These are phyloP conservation scores for Agrotis ipsilon DNA, from an alignment of 2,888 invertebrate species.

Conservation along the genomic window DNA sequence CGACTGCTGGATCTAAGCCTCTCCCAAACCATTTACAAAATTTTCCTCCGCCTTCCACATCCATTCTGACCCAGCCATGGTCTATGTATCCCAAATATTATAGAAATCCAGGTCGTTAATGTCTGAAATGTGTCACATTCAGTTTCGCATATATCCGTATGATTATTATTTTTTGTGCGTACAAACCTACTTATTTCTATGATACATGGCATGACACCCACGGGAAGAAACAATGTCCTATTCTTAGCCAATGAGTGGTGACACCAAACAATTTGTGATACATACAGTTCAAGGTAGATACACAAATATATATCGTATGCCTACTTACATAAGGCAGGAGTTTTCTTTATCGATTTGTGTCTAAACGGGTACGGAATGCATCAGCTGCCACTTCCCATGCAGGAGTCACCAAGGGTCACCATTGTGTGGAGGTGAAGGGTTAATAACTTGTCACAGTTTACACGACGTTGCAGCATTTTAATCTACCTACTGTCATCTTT, in stretches of 20 bases:
- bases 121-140: not conserved
- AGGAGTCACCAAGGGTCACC: constrained; percentile 39
- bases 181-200: constrained; percentile 15
- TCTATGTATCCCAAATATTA: too few relatives aligned
- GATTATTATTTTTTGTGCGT: not conserved
- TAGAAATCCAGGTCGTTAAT: too few relatives aligned
- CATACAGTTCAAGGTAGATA: constrained; percentile 40
- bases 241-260: constrained; percentile 50
- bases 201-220: constrained; percentile 42
- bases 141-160: not conserved
- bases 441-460: constrained; percentile 54
- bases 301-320: constrained; percentile 2
- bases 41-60: too few relatives aligned
- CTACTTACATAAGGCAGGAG: constrained; percentile 17
- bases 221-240: constrained; percentile 45
- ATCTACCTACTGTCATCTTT: constrained; percentile 21
- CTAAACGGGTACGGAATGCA: constrained; percentile 38
- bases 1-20: too few relatives aligned
- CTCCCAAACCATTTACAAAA: too few relatives aligned
- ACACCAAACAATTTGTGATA: constrained; percentile 16
- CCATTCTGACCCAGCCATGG: too few relatives aligned
- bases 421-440: constrained; percentile 52
- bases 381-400: constrained; percentile 57
- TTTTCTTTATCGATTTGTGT: constrained; percentile 31
- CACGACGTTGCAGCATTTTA: constrained; percentile 45